Base-by-base conservation (phyloP, 2,888 invertebrate species). In the Pasiphila rectangulata region DNA sequence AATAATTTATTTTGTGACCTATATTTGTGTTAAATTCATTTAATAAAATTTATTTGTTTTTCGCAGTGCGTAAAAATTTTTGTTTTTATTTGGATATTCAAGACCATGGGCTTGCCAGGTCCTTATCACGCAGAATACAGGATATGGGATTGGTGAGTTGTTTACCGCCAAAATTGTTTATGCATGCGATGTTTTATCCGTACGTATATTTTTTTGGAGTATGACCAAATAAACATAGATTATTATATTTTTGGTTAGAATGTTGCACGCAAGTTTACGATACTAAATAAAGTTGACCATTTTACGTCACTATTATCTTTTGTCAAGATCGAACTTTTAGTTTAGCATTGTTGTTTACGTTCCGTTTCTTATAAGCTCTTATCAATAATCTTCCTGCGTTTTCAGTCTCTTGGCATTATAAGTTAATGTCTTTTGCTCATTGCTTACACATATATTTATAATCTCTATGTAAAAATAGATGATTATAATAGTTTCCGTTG, bases 61-160 rank as follows among this genome's bases (percentile, higher is more conserved):
- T 58, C 82, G 44, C 84, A 88, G 88, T 85, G 55, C 75, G 94
- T 73, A 90, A 90, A 65, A 91, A 92, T 77, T 93, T 92, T 70
- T 92, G 90, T 73, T 94, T 94, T 86, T 94, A 94, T 79, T 90
- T 94, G 90, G 94, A 94, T 73, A 90, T 94, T 64, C 92, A 93
- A 83, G 94, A 93, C 68, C 91, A 92, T 85, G 90, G 90, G 61
- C 79, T 92, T 44, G 89, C 91, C 52, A 85, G 90, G 66, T 92
- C 92, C 59, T 79, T 94, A 79, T 93, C 94, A 66, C 86, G 90
- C 56, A 92, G 92, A 75, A 91, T 94, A 63, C 92, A 92, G 73
- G 90, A 92, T 64, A 90, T 94, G 78, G 94, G 94, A 58, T 92
- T 94, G 83, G 93, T 93, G 83, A 92, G 93, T 63, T 42, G 35